Conservation (phyloP, 2,797 vertebrate genomes). For the Cryptoprocta ferox region DNA sequence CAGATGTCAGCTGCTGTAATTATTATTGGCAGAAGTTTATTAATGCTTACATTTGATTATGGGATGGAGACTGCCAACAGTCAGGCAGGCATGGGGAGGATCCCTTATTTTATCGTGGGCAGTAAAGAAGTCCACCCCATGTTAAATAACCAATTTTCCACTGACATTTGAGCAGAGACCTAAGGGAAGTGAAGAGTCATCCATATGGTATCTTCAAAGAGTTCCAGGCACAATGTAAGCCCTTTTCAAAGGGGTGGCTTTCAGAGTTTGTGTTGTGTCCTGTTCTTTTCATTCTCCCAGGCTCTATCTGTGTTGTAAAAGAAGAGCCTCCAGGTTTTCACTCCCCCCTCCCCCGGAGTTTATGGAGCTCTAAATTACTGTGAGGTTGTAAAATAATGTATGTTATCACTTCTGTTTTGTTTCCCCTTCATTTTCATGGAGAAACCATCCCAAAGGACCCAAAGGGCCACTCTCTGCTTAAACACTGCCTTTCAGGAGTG, state of each 20-base stretch:
- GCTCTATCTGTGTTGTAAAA: not conserved
- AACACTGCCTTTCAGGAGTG: not conserved
- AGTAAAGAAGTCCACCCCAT: no score
- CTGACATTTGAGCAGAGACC: not conserved
- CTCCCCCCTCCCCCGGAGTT: fast-evolving
- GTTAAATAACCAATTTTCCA: not conserved
- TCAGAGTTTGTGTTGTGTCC: not conserved
- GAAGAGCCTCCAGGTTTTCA: not conserved
- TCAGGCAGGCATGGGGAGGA: not conserved
- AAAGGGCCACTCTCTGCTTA: not conserved
- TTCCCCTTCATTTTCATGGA: not conserved
- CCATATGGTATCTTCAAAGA: not conserved
- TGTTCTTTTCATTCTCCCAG: not conserved
- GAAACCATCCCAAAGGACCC: not conserved
- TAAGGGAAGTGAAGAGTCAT: not conserved
- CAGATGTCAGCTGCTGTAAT: not conserved
- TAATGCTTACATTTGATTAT: not conserved
- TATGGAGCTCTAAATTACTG: not conserved
- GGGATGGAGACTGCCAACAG: not conserved
- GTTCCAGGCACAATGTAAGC: not conserved
- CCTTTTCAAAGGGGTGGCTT: not conserved
- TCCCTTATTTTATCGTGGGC: not conserved
- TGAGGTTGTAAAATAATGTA: not conserved
- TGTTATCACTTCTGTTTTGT: not conserved
- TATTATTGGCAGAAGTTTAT: not conserved